Evolutionary conservation across 2,888 invertebrate genomes (phyloP), one percentile per base, ranked within the genome.

Genomic region (Rhingia campestris): DNA sequence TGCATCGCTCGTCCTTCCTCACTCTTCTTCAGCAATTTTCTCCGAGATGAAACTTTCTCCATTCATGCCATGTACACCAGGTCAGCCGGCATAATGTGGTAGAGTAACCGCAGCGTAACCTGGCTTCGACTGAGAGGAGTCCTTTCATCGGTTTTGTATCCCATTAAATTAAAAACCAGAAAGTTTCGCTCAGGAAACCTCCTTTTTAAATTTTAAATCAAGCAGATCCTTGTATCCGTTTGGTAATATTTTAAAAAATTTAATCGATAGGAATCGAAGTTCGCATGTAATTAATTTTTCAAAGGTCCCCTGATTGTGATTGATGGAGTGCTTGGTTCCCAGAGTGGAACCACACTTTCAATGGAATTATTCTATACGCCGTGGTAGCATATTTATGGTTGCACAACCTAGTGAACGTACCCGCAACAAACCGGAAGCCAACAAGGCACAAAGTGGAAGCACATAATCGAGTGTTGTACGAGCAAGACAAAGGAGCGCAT

Each of bases 11-110:
- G 41, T 61, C 14, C 35, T 51, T 7, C n/a, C 53, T 59, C 45
- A 41, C 32, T 10, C 10, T 33, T 63, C 22, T 45, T 32, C 43
- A 39, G 56, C 39, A 64, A 45, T 53, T 75, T 76, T 54, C 67
- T 76, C 22, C 22, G 22, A 41, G 37, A 59, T 10, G 47, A 59
- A 76, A 61, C 7, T 54, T 59, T 69, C 4, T n/a, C 51, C 35
- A 59, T 59, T 67, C 59, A 39, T 66, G 47, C 41, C 66, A 63
- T 47, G 63, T 61, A 2, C 22, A 47, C 35, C 47, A 47, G 47
- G 47, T 47, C 61, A 49, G 37, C 47, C 47, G 9, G n/a, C 35
- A 33, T 12, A 33, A n/a, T 53, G 35, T 6, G 12, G 12, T 33
- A 35, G 33, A 10, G 12, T 6, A 53, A 14, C 53, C 33, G 12